Evolutionary conservation across 2,797 vertebrate genomes (phyloP).

Genomic region (Rallus crepitans): DNA sequence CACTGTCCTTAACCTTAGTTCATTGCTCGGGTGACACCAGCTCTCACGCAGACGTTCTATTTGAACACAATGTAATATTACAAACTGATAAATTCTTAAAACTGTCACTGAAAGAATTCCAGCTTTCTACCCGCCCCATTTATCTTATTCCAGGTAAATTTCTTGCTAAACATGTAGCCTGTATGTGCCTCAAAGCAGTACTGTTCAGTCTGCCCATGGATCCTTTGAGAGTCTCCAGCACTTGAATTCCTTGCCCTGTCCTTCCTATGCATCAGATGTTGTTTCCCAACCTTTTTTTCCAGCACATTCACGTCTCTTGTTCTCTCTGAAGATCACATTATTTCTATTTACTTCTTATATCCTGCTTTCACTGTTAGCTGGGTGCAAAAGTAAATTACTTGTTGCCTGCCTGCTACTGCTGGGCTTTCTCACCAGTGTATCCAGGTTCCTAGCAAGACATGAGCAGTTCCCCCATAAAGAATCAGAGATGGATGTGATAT

Average conservation of each 20-base stretch:
- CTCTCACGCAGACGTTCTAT: background rate
- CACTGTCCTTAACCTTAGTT: background rate
- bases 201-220: background rate
- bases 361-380: background rate
- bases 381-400: background rate
- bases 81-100: background rate
- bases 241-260: accelerated
- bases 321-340: background rate
- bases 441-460: background rate
- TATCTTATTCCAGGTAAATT: background rate
- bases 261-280: background rate
- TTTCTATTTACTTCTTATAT: background rate
- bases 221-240: background rate
- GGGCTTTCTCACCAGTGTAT: accelerated
- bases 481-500: background rate
- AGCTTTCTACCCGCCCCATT: background rate
- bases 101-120: background rate
- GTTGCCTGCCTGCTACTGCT: background rate
- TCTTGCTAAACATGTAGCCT: background rate
- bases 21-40: background rate
- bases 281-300: background rate
- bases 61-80: background rate
- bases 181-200: background rate
- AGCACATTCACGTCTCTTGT: background rate
- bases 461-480: background rate